Evolutionary conservation across 1,140 invertebrate genomes (phyloP).

Genomic region (Cydia fagiglandana): DNA sequence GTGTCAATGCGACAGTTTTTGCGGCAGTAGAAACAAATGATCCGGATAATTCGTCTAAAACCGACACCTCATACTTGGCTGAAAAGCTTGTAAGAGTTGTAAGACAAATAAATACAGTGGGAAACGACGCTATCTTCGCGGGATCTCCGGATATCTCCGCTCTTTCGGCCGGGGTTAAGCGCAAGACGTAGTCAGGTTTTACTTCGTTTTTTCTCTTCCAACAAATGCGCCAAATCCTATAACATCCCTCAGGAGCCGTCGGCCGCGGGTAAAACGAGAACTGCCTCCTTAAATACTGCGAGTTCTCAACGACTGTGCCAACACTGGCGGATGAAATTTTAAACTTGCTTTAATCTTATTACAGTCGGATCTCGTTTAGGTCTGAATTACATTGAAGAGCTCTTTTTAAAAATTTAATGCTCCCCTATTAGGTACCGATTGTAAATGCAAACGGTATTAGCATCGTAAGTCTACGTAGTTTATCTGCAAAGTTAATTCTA

Average conservation of each 20-base stretch:
- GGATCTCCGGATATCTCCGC: conserved; percentile 45
- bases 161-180: conserved; percentile 40
- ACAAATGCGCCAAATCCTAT: conserved; percentile 63
- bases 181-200: conserved; percentile 41
- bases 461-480: neutral
- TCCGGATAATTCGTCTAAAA: conserved; percentile 34
- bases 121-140: conserved; percentile 38
- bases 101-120: conserved; percentile 49
- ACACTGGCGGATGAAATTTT: conserved; percentile 56
- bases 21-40: conserved; percentile 31
- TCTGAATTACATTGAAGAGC: conserved; percentile 43
- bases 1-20: neutral
- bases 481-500: neutral
- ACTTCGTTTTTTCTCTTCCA: conserved; percentile 50
- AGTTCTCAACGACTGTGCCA: conserved; percentile 55
- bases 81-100: conserved; percentile 43
- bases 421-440: conserved; percentile 22
- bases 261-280: conserved; percentile 54
- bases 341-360: conserved; percentile 46
- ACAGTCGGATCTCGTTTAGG: conserved; percentile 46
- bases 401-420: conserved; percentile 18
- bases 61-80: conserved; percentile 26
- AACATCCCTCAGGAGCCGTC: conserved; percentile 53
- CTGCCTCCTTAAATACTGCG: conserved; percentile 58
- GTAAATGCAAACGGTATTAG: neutral